Evolutionary conservation across 2,797 vertebrate genomes (phyloP), one percentile per base, ranked within the genome.

Genomic region (Spondyliosoma cantharus): DNA sequence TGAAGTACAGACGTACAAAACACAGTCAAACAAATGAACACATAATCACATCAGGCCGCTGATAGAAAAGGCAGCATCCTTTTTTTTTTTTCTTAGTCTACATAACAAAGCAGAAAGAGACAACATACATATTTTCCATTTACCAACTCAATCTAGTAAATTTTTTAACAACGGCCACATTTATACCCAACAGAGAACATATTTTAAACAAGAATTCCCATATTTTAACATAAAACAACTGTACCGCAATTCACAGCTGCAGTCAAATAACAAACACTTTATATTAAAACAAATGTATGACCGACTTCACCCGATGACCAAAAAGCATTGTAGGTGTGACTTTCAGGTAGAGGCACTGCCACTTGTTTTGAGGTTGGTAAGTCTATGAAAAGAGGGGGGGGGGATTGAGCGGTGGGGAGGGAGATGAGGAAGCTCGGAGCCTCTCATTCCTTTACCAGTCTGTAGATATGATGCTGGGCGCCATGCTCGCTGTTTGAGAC

Each of bases 401-500:
- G 7, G 7, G 32, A 45, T 45, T 45, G 43, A 45, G 37, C 59
- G 1, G 32, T 49, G 46, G 5, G 32, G 25, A 43, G 32, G 17
- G 12, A 25, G 24, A 37, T 37, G 32, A 37, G 45, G 37, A 37
- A 3, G 27, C 29, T 17, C n/a, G 3, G 58, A 49, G 68, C 60
- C 65, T 77, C 92, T 98, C 96, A 99, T 95, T 99, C 98, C 92
- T 99, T 99, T 92, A 99, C 97, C 93, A 99, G 96, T 95, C 98
- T 96, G 96, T 99, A 99, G 96, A 98, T 99, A 76, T 99, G 98
- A 95, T 99, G 98, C 90, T 99, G 98, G 89, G 98, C 98, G 72
- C 98, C 98, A 0, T 99, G 98, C 91, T 99, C 98, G 43, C 98
- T 99, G 96, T 98, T 99, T 1, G 98, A 99, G 83, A 99, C 98